These are phyloP conservation scores for Luehdorfia chinensis DNA, from an alignment of 1,140 invertebrate species.

Conservation along the genomic window DNA sequence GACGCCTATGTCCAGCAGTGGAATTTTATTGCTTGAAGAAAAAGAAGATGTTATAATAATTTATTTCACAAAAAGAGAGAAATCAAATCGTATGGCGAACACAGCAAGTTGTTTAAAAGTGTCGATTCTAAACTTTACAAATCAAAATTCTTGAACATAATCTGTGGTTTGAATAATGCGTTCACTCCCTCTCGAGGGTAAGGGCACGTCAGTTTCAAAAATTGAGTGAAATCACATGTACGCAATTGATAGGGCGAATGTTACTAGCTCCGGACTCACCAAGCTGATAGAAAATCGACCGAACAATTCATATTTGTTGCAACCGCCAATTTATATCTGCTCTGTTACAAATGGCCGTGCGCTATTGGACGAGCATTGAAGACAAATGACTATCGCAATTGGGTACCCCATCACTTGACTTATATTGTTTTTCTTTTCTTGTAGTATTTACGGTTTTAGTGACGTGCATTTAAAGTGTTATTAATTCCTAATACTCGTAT, in stretches of 20 bases:
- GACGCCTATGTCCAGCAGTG: no score
- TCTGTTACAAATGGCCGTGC: conserved; percentile 60
- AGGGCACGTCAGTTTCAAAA: conserved; percentile 72
- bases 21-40: no score
- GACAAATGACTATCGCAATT: conserved; percentile 57
- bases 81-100: no score
- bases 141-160: conserved; percentile 27
- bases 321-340: conserved; percentile 67
- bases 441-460: conserved; percentile 2
- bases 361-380: conserved; percentile 58
- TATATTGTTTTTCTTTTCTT: conserved; percentile 31
- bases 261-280: conserved; percentile 29
- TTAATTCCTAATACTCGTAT: no score
- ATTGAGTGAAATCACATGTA: conserved; percentile 75
- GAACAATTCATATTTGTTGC: conserved; percentile 53
- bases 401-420: conserved; percentile 36
- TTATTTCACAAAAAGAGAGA: no score
- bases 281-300: conserved; percentile 37
- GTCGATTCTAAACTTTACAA: no score
- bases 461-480: not conserved
- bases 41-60: no score
- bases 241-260: conserved; percentile 61
- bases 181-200: conserved; percentile 41
- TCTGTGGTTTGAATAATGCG: conserved; percentile 55
- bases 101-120: no score